Evolutionary conservation across 2,113 vertebrate species (phyloP), one percentile per base, ranked within the genome.

Genomic region (Pelmatolapia mariae): DNA sequence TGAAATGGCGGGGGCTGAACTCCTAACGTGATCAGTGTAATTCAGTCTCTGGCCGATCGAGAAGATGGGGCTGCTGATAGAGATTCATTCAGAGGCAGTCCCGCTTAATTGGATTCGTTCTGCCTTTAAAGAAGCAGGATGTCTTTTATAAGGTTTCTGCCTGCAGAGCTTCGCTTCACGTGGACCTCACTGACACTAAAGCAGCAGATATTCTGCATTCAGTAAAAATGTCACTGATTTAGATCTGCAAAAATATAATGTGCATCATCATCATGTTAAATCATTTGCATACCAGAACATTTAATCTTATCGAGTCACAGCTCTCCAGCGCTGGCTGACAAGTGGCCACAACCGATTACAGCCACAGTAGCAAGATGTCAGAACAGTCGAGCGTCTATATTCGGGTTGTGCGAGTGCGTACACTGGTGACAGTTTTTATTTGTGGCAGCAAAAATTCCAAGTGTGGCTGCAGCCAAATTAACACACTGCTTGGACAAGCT

Each of bases 51-150:
- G 73, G 38, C 78, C 5, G 78, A 87, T 87, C 0, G 12, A 80
- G 66, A n/a, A 19, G 87, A 87, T 80, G 26, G 82, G 57, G 71
- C 86, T 1, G 13, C 53, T 71, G 87, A 86, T 79, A n/a, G 59
- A 73, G 52, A 82, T 85, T 83, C 80, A 66, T 81, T 91, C 80
- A 47, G 57, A 54, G 78, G 33, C 85, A 4, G 82, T 40, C 36
- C 11, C 1, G 3, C 16, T 38, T 87, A 81, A 89, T 87, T 85
- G 71, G 82, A 89, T 89, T 85, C 38, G 3, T 31, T 66, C 4
- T 7, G 18, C 47, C 38, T 86, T 56, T 61, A 73, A 5, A 81
- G 73, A 83, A 66, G 12, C 43, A 73, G 18, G 15, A 5, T 2
- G 47, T 31, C 6, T 76, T 38, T 81, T 80, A 33, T 24, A 4